These are phyloP conservation scores for Hipparchia sbordonii DNA, from an alignment of 2,888 invertebrate species.

Conservation along the genomic window DNA sequence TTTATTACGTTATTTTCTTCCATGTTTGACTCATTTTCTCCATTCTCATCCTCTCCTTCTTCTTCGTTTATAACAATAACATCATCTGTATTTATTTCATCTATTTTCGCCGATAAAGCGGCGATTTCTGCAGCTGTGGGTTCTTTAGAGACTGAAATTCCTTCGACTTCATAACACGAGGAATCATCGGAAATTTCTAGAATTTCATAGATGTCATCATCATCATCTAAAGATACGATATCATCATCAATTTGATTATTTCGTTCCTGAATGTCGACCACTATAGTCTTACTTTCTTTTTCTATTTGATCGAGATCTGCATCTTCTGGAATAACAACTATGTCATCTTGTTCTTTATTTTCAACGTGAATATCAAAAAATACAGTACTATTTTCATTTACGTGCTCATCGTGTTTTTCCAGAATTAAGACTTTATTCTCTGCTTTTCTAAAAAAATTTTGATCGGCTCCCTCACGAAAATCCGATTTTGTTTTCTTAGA, in stretches of 20 bases:
- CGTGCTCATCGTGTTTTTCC: slow-evolving; percentile 2
- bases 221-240: slow-evolving; percentile 34
- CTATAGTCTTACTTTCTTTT: slow-evolving; percentile 18
- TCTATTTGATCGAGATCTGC: background rate
- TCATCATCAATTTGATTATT: slow-evolving; percentile 5
- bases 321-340: slow-evolving; percentile 11
- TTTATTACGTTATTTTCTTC: slow-evolving; percentile 3
- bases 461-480: slow-evolving; percentile 64
- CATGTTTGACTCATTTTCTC: slow-evolving; percentile 46
- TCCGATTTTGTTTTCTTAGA: slow-evolving; percentile 64
- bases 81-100: slow-evolving; percentile 68
- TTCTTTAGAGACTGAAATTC: slow-evolving; percentile 68
- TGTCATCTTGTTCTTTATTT: slow-evolving; percentile 33
- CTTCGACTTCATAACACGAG: slow-evolving; percentile 66
- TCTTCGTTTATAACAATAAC: slow-evolving; percentile 55
- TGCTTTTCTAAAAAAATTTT: slow-evolving; percentile 61
- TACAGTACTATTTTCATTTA: slow-evolving; percentile 18
- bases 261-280: background rate
- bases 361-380: background rate
- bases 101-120: slow-evolving; percentile 75
- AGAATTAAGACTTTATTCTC: slow-evolving; percentile 14
- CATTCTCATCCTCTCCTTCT: slow-evolving; percentile 38
- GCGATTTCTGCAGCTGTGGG: slow-evolving; percentile 73
- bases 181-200: slow-evolving; percentile 71
- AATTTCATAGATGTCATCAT: slow-evolving; percentile 61